phyloP scores from a whole-genome alignment of 1,140 invertebrate species.

The Drosophila sulfurigaster region DNA sequence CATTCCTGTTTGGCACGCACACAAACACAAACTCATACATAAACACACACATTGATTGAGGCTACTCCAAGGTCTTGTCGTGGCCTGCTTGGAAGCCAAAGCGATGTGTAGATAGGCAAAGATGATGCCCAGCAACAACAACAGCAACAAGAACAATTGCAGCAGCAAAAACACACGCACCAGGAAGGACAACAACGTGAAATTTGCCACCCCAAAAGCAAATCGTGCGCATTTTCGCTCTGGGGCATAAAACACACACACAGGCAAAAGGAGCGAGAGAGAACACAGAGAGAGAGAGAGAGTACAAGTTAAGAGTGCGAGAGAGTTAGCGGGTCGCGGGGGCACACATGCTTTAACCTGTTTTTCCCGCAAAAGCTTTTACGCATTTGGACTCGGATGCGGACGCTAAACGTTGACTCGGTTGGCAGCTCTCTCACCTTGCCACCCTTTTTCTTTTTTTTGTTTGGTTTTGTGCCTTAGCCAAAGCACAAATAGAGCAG shows the following conservation, averaged over 20 bases:
- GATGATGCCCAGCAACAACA: constrained; percentile 66
- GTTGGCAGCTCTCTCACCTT: constrained; percentile 43
- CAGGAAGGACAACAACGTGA: constrained; percentile 65
- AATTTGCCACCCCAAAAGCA: constrained; percentile 74
- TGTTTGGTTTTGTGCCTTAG: background rate
- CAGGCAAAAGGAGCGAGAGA: constrained; percentile 47
- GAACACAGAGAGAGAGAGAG: background rate
- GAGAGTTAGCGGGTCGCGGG: constrained; percentile 40
- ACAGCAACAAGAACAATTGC: constrained; percentile 53
- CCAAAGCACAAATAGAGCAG: constrained; percentile 52
- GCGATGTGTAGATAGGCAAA: constrained; percentile 58
- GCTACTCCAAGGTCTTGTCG: constrained; percentile 71
- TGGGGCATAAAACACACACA: constrained; percentile 66
- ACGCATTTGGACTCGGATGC: constrained; percentile 54
- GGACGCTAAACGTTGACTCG: constrained; percentile 6
- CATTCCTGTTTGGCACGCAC: constrained; percentile 69
- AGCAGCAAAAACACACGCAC: constrained; percentile 59
- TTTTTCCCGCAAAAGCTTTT: constrained; percentile 75
- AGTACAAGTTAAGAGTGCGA: background rate
- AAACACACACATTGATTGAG: constrained; percentile 33
- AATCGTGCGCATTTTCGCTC: constrained; percentile 71
- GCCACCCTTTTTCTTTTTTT: constrained; percentile 63
- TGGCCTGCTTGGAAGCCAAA: constrained; percentile 71
- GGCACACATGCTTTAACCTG: constrained; percentile 76
- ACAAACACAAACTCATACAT: constrained; percentile 41